Conservation (phyloP, 2,797 vertebrate genomes). For the Cebuella pygmaea region DNA sequence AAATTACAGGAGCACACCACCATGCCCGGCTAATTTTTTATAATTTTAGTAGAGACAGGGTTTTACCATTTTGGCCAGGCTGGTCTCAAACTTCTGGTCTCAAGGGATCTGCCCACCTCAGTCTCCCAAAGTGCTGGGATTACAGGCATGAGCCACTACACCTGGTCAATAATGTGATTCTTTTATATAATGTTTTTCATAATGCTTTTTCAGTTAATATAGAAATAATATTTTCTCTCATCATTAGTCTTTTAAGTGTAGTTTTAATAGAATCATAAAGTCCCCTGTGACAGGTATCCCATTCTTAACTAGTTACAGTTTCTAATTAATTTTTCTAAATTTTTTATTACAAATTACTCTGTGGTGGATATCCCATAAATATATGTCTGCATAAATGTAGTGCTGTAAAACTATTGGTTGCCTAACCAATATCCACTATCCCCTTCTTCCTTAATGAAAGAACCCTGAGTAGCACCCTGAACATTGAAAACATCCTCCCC, state of each 20-base stretch:
- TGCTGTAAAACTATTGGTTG: not conserved
- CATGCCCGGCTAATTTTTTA: not conserved
- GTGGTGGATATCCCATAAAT: not conserved
- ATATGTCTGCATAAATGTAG: not conserved
- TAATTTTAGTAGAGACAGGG: not conserved
- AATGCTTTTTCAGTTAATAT: not conserved
- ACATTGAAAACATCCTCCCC: not conserved
- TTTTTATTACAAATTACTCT: not conserved
- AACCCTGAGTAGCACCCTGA: not conserved
- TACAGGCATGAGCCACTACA: not conserved
- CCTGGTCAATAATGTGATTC: not conserved
- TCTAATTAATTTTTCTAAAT: not conserved
- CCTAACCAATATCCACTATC: not conserved
- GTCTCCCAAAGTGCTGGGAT: not conserved
- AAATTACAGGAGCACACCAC: not conserved
- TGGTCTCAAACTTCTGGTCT: not conserved
- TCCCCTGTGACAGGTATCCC: not conserved
- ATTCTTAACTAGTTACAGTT: not conserved
- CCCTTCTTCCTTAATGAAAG: not conserved
- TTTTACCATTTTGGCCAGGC: not conserved
- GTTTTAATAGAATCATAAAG: slow-evolving; percentile 17
- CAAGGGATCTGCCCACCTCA: not conserved
- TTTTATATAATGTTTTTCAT: not conserved
- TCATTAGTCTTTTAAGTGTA: not conserved
- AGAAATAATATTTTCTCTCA: not conserved